These are phyloP conservation scores for Doris montereyensis DNA, from an alignment of 2,888 invertebrate species.

Conservation along the genomic window DNA sequence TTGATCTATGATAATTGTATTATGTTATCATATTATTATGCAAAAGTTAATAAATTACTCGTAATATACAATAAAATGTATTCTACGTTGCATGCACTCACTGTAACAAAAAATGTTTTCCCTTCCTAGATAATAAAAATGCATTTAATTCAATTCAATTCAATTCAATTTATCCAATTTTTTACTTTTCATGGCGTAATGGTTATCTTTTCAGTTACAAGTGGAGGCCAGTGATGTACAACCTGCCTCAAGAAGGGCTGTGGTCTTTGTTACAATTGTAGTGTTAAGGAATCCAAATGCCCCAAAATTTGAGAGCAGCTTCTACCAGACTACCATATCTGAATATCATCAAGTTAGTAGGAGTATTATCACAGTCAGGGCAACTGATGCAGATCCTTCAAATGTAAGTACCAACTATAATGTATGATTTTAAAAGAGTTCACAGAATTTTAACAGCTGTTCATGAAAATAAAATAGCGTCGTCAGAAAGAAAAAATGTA, in stretches of 20 bases:
- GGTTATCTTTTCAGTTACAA: constrained; percentile 40
- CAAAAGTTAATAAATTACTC: no score
- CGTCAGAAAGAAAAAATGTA: no score
- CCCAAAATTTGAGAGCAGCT: constrained; percentile 52
- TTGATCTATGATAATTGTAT: no score
- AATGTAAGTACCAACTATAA: constrained; percentile 47
- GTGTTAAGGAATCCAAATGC: constrained; percentile 64
- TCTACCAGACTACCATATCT: constrained; percentile 56
- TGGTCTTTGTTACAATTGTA: constrained; percentile 55
- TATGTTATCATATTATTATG: no score
- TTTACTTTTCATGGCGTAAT: no score
- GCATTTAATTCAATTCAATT: no score
- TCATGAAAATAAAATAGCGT: no score
- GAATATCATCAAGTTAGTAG: constrained; percentile 52
- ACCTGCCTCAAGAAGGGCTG: constrained; percentile 45
- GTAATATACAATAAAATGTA: no score
- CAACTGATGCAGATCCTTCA: constrained; percentile 54
- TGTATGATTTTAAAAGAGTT: no score
- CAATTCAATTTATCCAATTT: neutral
- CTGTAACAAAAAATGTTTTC: no score
- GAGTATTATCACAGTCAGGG: constrained; percentile 46
- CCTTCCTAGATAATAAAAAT: neutral
- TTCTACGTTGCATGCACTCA: no score
- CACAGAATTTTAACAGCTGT: no score
- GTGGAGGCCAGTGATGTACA: constrained; percentile 40